These are phyloP conservation scores for Tragulus kanchil DNA, from an alignment of 2,113 vertebrate genomes.

Conservation along the genomic window DNA sequence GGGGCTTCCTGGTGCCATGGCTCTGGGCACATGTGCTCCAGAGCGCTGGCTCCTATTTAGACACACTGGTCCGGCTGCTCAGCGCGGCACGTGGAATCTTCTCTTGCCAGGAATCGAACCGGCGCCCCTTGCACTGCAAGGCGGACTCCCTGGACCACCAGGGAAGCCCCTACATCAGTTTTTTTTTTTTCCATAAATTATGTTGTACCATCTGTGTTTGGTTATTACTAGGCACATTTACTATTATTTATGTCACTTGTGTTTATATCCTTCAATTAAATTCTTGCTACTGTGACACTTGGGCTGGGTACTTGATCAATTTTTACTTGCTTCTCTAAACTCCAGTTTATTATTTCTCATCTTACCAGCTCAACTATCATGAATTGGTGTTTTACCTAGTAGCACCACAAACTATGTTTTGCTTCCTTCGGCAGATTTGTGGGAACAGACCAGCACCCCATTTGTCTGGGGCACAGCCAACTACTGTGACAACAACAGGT, in stretches of 20 bases:
- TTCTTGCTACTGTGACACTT: conserved; percentile 72
- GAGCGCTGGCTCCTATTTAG: no score
- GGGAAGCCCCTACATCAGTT: no score
- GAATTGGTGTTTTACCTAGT: conserved; percentile 46
- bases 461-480: conserved; percentile 83
- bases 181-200: conserved; percentile 73
- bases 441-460: conserved; percentile 77
- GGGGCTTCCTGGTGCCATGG: no score
- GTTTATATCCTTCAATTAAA: conserved; percentile 78
- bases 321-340: conserved; percentile 73
- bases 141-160: no score
- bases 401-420: conserved; percentile 59
- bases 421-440: conserved; percentile 82
- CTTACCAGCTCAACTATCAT: conserved; percentile 54
- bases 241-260: conserved; percentile 76
- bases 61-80: no score
- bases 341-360: conserved; percentile 54
- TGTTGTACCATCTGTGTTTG: conserved; percentile 76
- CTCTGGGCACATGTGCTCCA: no score
- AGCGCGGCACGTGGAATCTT: no score
- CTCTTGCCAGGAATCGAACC: no score
- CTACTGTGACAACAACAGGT: conserved; percentile 80
- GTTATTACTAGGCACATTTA: conserved; percentile 71
- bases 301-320: conserved; percentile 61
- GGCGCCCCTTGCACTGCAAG: no score